Evolutionary conservation across 2,797 vertebrate species (phyloP), one percentile per base, ranked within the genome.

Genomic region (Danionella dracula): DNA sequence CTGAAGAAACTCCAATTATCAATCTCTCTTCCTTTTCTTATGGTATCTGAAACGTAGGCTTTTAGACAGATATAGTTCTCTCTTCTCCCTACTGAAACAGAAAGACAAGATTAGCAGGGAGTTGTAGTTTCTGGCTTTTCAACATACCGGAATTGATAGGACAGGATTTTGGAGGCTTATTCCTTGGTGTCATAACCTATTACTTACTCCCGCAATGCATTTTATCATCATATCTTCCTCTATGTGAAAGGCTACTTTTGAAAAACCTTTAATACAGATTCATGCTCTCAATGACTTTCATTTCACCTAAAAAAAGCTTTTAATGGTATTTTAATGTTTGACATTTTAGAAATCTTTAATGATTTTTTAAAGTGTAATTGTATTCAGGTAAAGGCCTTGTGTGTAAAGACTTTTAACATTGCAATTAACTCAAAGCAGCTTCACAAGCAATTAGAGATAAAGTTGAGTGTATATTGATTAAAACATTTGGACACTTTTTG

Each of bases 11-110:
- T 71, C 77, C 55, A 73, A 76, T 72, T 76, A 71, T 81, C 79
- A 70, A 77, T 83, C 78, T 70, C 60, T 83, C 82, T 74, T 62
- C 20, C 67, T 72, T 73, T 82, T 78, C 76, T 44, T 69, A 66
- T 74, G 81, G 71, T 62, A 62, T 58, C 59, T 34, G 59, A 49
- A 67, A 41, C 57, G 27, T 66, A 73, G 49, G 69, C 71, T 42
- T 49, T 59, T 69, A 78, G 75, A 62, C 70, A 59, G 70, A 80
- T 78, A 57, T 63, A 76, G 76, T 78, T 71, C 60, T 48, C 4
- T 12, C 4, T 21, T 57, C 23, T 67, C 49, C 58, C 55, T 68
- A 78, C 35, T 35, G 50, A 66, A 37, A 65, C 10, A 42, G 72
- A 74, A 75, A 80, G 76, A 78, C 54, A 71, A 77, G 71, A 74